Conservation (phyloP, 1,140 invertebrate species). For the Vanessa tameamea region DNA sequence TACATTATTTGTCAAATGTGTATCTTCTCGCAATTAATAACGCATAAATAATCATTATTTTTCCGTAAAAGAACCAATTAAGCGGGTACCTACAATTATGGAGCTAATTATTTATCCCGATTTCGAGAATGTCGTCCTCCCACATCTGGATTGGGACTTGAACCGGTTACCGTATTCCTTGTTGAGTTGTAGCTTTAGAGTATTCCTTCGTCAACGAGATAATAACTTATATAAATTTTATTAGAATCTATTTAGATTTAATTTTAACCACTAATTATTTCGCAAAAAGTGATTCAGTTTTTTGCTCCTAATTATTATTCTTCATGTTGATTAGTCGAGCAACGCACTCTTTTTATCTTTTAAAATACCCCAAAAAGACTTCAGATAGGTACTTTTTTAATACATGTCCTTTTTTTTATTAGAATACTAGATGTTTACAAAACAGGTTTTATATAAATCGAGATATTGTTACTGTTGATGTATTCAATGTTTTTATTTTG, state of each 20-base stretch:
- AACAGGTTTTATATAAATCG: too few relatives aligned
- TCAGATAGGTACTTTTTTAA: too few relatives aligned
- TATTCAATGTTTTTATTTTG: too few relatives aligned
- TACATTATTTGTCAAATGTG: neutral
- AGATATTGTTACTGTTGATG: too few relatives aligned
- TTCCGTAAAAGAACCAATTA: conserved; percentile 13
- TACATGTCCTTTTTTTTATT: too few relatives aligned
- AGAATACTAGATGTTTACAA: too few relatives aligned
- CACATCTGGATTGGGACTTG: conserved; percentile 47
- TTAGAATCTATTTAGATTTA: neutral
- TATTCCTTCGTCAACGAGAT: conserved; percentile 16
- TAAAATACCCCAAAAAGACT: too few relatives aligned
- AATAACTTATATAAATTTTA: conserved; percentile 2
- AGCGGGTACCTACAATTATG: conserved; percentile 43
- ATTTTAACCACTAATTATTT: too few relatives aligned
- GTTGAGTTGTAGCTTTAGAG: conserved; percentile 16
- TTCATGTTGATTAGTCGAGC: too few relatives aligned
- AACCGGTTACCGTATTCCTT: conserved; percentile 51
- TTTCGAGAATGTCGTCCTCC: conserved; percentile 63
- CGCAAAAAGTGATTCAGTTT: too few relatives aligned
- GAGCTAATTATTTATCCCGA: conserved; percentile 46
- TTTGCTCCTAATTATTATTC: too few relatives aligned
- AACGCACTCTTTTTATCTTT: too few relatives aligned
- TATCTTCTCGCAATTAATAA: neutral
- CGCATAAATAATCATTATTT: neutral